Conservation (phyloP, 2,113 vertebrate genomes). For the Thalassoma bifasciatum region DNA sequence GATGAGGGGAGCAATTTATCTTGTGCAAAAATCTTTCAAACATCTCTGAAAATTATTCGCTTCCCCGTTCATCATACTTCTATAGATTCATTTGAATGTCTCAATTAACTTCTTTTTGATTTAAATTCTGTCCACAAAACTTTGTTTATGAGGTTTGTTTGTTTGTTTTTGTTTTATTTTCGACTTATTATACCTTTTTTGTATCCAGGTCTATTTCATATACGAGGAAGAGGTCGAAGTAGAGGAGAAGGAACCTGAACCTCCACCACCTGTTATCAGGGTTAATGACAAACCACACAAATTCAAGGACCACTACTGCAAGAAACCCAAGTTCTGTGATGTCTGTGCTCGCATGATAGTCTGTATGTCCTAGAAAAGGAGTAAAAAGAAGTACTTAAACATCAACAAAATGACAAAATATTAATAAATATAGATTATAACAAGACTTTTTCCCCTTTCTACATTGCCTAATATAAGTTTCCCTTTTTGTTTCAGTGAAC, state of each 20-base stretch:
- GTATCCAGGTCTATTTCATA: conserved; percentile 89
- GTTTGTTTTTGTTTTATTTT: neutral
- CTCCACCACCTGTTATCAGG: conserved; percentile 84
- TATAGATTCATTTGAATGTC: neutral
- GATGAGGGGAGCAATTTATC: neutral
- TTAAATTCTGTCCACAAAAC: no score
- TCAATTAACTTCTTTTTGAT: no score
- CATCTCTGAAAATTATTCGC: neutral
- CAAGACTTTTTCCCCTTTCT: neutral
- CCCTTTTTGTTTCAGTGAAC: conserved; percentile 85
- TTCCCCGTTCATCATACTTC: neutral
- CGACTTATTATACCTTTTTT: neutral
- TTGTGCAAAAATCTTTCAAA: neutral
- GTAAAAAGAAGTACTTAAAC: neutral
- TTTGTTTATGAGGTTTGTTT: no score
- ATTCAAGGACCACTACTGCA: conserved; percentile 98
- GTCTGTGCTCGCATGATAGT: conserved; percentile 99
- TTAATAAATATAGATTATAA: no score
- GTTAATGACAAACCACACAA: conserved; percentile 97
- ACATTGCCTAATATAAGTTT: neutral
- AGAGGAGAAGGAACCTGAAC: conserved; percentile 91
- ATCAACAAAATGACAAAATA: neutral
- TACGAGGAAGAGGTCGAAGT: conserved; percentile 94
- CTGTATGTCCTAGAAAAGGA: conserved; percentile 82
- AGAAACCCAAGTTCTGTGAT: conserved; percentile 98